Evolutionary conservation across 2,797 vertebrate species (phyloP).

Genomic region (Gallirallus australis): DNA sequence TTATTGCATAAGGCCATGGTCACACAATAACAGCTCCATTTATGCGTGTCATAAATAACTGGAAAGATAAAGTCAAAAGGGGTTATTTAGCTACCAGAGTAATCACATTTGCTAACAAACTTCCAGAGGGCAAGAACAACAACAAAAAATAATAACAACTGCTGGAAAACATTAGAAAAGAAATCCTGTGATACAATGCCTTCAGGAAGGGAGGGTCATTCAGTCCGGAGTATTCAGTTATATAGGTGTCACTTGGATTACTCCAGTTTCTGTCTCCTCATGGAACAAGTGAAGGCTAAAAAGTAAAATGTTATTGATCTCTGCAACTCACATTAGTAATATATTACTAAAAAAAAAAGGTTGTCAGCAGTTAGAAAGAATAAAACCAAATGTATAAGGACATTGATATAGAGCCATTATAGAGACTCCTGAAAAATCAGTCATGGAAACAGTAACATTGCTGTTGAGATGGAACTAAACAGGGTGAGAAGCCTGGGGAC

Average conservation of each 20-base stretch:
- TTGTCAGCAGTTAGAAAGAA: neutral
- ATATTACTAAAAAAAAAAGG: neutral
- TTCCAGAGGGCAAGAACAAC: neutral
- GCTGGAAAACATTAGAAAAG: neutral
- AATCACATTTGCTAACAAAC: neutral
- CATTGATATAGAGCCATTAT: neutral
- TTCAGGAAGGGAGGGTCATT: neutral
- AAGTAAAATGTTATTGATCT: neutral
- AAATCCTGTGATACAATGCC: neutral
- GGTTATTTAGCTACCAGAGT: neutral
- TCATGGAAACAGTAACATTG: neutral
- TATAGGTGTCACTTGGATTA: neutral
- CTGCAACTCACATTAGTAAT: neutral
- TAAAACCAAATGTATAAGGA: neutral
- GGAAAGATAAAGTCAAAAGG: neutral
- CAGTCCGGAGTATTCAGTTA: neutral
- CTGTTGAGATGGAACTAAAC: neutral
- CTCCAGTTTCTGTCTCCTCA: neutral
- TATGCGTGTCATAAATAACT: constrained; percentile 8
- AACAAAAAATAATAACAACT: neutral
- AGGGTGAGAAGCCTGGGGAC: neutral
- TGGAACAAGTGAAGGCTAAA: neutral
- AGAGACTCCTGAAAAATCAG: neutral
- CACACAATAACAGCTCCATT: neutral
- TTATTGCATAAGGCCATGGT: neutral